Base-by-base conservation (phyloP, 2,113 vertebrate species). In the Turnix velox region DNA sequence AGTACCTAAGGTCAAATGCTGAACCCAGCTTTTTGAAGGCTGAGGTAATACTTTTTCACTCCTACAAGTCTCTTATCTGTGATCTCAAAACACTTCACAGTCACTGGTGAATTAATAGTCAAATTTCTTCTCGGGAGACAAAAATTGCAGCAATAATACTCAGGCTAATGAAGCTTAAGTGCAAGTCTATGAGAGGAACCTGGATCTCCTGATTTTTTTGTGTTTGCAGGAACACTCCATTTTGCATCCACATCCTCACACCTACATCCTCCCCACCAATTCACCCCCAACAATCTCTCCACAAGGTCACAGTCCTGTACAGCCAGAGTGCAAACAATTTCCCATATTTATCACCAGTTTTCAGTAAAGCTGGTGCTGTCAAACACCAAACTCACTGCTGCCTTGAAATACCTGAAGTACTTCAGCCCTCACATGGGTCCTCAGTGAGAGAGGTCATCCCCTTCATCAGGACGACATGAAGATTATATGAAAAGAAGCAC, bases 311-410 rank as follows among this genome's bases (percentile, higher is more conserved):
- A 12, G 49, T 28, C 43, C 58, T 42, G 0, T 3, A 2, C 1
- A 2, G 6, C 19, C 3, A 1, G 7, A 4, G 23, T 0, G 4
- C 1, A 2, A 0, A 2, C 15, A 8, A 4, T 14, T 33, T 42
- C 39, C 58, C 58, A 5, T 5, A 27, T 4, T 23, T 2, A 0
- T 28, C 37, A 6, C 27, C 0, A 1, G 2, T 22, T 65, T 45
- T n/a, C 19, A 2, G 5, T 2, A 6, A 20, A 35, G 42, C 37
- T 6, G 59, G 4, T 2, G 1, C 31, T 30, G 28, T 28, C 22
- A 3, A 22, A 25, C 46, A 31, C 35, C 18, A 7, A 13, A 22
- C 54, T 42, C 30, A 3, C 59, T 11, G 7, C 48, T 57, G 30
- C 37, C 27, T 33, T 54, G 30, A 24, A 19, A 1, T 7, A 17